phyloP scores from a whole-genome alignment of 2,113 vertebrate species.

The Neotoma lepida region DNA sequence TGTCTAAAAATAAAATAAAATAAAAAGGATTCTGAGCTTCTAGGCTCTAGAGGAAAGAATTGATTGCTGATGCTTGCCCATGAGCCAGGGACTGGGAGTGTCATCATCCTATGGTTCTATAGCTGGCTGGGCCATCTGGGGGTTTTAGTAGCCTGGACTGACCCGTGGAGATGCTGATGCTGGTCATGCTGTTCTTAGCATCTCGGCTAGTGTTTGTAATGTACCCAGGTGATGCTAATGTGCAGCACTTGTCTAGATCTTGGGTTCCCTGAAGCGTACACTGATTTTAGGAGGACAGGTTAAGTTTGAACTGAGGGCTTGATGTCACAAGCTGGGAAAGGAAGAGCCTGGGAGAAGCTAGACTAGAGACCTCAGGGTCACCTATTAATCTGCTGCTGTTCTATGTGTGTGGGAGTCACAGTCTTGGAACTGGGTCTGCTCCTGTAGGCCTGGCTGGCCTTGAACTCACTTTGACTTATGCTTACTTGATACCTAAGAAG shows the following conservation, averaged over 20 bases:
- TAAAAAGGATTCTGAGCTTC: not conserved
- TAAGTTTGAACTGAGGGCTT: conserved; percentile 38
- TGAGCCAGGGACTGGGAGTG: not conserved
- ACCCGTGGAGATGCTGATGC: not conserved
- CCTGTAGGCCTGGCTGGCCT: not conserved
- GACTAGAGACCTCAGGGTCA: not conserved
- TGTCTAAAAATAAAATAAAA: not conserved
- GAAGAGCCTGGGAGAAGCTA: not conserved
- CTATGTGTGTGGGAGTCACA: not conserved
- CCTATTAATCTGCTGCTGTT: not conserved
- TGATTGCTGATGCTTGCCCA: not conserved
- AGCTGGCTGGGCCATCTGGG: not conserved
- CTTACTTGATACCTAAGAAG: conserved; percentile 12
- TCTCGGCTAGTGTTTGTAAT: not conserved
- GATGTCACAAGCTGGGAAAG: not conserved
- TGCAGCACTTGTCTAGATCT: not conserved
- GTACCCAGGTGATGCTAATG: not conserved
- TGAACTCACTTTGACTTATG: not conserved
- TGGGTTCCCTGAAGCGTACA: conserved; percentile 32
- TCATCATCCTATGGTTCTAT: not conserved
- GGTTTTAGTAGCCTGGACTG: not conserved
- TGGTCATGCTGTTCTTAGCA: too few relatives aligned
- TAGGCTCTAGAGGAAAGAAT: conserved; percentile 1
- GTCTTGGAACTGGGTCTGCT: not conserved
- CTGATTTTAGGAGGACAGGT: conserved; percentile 4